phyloP scores from a whole-genome alignment of 2,113 vertebrate genomes.

The Triplophysa tibetana region DNA sequence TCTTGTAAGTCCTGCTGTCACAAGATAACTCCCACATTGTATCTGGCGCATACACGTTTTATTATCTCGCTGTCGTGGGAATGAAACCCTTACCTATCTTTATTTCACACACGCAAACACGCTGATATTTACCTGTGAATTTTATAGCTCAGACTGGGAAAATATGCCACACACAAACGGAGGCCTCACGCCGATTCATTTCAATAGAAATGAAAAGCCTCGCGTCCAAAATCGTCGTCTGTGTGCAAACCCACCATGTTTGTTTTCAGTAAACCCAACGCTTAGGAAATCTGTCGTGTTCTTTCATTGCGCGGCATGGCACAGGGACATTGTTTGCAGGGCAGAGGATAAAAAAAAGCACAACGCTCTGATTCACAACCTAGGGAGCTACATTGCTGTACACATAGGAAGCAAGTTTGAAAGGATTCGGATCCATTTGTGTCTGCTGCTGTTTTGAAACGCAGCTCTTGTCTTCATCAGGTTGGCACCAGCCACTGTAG shows the following conservation, averaged over 20 bases:
- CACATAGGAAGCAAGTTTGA: no score
- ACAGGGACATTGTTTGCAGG: slow-evolving; percentile 26
- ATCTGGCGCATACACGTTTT: slow-evolving; percentile 51
- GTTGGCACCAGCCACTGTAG: slow-evolving; percentile 8
- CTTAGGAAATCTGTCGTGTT: slow-evolving; percentile 23
- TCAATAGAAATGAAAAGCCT: slow-evolving; percentile 50
- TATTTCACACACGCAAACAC: slow-evolving; percentile 34
- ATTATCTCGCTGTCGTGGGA: slow-evolving; percentile 50
- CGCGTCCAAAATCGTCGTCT: slow-evolving; percentile 15
- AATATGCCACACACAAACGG: slow-evolving; percentile 27
- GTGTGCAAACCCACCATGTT: slow-evolving; percentile 40
- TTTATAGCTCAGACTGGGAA: slow-evolving; percentile 18
- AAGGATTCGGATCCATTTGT: no score
- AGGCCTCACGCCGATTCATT: slow-evolving; percentile 29
- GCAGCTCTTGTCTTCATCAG: not conserved
- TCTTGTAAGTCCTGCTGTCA: slow-evolving; percentile 46
- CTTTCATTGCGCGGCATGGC: not conserved
- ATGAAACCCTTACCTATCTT: slow-evolving; percentile 51
- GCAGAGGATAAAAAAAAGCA: not conserved
- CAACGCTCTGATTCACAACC: not conserved
- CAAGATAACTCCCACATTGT: slow-evolving; percentile 57
- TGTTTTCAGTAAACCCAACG: slow-evolving; percentile 36
- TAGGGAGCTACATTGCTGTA: no score
- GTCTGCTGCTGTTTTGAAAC: not conserved
- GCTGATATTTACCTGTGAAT: slow-evolving; percentile 40